Conservation (phyloP, 2,797 vertebrate species). For the Galagoides demidoff region DNA sequence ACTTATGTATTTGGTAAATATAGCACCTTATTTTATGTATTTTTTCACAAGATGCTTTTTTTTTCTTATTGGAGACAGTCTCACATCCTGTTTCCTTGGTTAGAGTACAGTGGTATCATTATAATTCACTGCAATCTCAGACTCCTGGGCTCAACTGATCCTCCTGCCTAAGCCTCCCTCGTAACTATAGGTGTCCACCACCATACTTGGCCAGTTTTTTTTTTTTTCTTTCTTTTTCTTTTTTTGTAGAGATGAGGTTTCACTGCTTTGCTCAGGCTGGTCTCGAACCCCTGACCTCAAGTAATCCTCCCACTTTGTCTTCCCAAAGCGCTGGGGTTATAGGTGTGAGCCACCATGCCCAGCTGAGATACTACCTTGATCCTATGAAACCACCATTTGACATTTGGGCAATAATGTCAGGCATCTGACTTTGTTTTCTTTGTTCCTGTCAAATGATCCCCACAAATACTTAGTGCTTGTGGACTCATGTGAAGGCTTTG, state of each 20-base stretch:
- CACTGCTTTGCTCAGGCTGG: not conserved
- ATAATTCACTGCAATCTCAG: not conserved
- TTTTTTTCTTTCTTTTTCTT: not conserved
- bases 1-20: not conserved
- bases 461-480: not conserved
- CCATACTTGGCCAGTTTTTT: not conserved
- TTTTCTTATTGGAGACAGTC: not conserved
- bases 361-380: conserved; percentile 23
- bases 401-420: conserved; percentile 1
- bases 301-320: not conserved
- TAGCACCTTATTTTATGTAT: not conserved
- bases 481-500: not conserved
- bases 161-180: not conserved
- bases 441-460: not conserved
- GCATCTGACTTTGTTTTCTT: conserved; percentile 15
- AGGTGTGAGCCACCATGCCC: not conserved
- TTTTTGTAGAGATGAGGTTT: not conserved
- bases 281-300: not conserved
- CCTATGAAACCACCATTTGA: not conserved
- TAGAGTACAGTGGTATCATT: not conserved
- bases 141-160: not conserved
- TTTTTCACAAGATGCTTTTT: not conserved
- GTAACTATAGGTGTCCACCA: not conserved
- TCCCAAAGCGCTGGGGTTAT: not conserved
- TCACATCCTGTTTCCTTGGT: not conserved